phyloP scores from a whole-genome alignment of 2,113 vertebrate genomes.

The Pipa parva region DNA sequence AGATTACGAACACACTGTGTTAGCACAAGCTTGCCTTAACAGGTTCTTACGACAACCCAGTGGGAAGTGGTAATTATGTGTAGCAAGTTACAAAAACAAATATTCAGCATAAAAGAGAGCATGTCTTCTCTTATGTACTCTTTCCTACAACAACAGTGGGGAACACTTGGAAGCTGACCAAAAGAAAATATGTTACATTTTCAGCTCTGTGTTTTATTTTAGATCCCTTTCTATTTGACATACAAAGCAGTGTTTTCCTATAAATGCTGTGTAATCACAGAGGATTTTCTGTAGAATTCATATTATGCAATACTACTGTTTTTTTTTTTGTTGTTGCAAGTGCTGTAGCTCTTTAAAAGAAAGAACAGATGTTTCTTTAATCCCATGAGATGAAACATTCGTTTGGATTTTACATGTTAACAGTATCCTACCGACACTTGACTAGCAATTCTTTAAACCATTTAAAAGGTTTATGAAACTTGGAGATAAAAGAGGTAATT shows the following conservation, averaged over 20 bases:
- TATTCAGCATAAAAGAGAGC: conserved; percentile 27
- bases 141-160: conserved; percentile 1
- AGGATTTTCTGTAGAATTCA: not conserved
- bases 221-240: conserved; percentile 44
- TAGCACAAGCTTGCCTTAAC: conserved; percentile 21
- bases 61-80: conserved; percentile 10
- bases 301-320: conserved; percentile 4
- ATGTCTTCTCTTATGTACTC: conserved; percentile 42
- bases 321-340: not conserved
- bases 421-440: conserved; percentile 24
- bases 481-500: conserved; percentile 44
- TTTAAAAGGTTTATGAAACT: conserved; percentile 49
- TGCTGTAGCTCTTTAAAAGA: not conserved
- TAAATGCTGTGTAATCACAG: conserved; percentile 28
- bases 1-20: not conserved
- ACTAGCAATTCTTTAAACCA: conserved; percentile 42
- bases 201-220: conserved; percentile 36
- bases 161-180: conserved; percentile 28
- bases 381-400: conserved; percentile 37
- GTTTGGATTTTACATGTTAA: conserved; percentile 32
- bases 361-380: conserved; percentile 19
- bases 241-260: conserved; percentile 19
- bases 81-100: conserved; percentile 46
- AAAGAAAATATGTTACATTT: not conserved
- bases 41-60: conserved; percentile 28